phyloP scores from a whole-genome alignment of 2,888 invertebrate species.

The Amphipoea lucens region DNA sequence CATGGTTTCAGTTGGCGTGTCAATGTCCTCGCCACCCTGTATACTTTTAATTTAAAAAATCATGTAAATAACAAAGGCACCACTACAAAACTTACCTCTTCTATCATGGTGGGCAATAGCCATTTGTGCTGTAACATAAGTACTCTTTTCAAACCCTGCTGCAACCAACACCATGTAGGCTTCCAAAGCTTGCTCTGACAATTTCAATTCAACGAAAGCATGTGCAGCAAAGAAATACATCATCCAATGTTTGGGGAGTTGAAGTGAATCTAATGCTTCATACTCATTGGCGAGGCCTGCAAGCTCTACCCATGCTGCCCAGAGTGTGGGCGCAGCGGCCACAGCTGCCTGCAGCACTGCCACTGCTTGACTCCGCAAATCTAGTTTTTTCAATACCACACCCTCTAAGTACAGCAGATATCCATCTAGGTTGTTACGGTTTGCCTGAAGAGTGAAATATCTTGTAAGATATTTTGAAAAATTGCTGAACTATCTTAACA shows the following conservation, averaged over 20 bases:
- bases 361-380: constrained; percentile 94
- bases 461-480: constrained; percentile 5
- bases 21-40: too few species aligned
- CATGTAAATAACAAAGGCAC: neutral
- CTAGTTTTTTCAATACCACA: constrained; percentile 96
- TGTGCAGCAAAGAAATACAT: constrained; percentile 97
- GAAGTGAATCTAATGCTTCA: constrained; percentile 92
- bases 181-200: constrained; percentile 96
- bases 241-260: constrained; percentile 97
- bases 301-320: constrained; percentile 98
- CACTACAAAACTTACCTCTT: constrained; percentile 91
- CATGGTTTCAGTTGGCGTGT: too few species aligned
- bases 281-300: constrained; percentile 95
- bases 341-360: constrained; percentile 95
- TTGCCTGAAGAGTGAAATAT: constrained; percentile 77
- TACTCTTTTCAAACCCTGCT: constrained; percentile 96
- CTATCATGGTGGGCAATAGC: constrained; percentile 98
- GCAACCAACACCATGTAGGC: constrained; percentile 94
- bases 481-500: neutral
- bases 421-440: constrained; percentile 94
- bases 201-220: constrained; percentile 96
- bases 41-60: neutral
- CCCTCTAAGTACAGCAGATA: constrained; percentile 97
- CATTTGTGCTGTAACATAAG: constrained; percentile 97
- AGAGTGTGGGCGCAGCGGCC: constrained; percentile 95